These are phyloP conservation scores for Netelia fuscicornis DNA, from an alignment of 2,888 invertebrate species.

Conservation along the genomic window DNA sequence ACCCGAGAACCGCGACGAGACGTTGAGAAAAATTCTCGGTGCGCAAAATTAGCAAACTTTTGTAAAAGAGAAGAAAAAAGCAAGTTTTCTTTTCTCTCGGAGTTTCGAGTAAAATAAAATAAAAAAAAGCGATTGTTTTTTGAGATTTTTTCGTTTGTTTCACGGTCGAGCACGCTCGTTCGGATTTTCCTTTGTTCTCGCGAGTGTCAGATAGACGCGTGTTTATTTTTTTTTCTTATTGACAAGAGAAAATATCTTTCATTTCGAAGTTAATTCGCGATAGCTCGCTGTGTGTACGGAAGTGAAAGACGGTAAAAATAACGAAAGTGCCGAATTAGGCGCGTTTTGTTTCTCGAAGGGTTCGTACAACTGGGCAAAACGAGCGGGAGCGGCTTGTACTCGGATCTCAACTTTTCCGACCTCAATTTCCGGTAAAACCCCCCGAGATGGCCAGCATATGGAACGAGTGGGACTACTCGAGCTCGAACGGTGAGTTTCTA, in stretches of 20 bases:
- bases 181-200: background rate
- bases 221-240: background rate
- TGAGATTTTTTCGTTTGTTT: background rate
- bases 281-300: slow-evolving; percentile 56
- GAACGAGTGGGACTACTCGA: slow-evolving; percentile 88
- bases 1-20: too few relatives aligned
- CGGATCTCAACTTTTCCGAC: slow-evolving; percentile 82
- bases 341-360: slow-evolving; percentile 62
- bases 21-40: slow-evolving; percentile 1
- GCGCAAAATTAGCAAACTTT: background rate
- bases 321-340: slow-evolving; percentile 54
- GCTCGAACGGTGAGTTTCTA: slow-evolving; percentile 86
- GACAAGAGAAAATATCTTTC: background rate
- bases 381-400: slow-evolving; percentile 82
- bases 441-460: slow-evolving; percentile 84
- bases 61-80: background rate
- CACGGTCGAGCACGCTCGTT: background rate
- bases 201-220: background rate
- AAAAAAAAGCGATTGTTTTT: background rate
- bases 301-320: background rate
- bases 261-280: background rate
- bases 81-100: background rate
- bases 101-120: background rate
- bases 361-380: slow-evolving; percentile 77
- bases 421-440: slow-evolving; percentile 79